These are phyloP conservation scores for Bombus superbus DNA, from an alignment of 1,140 invertebrate genomes.

Conservation along the genomic window DNA sequence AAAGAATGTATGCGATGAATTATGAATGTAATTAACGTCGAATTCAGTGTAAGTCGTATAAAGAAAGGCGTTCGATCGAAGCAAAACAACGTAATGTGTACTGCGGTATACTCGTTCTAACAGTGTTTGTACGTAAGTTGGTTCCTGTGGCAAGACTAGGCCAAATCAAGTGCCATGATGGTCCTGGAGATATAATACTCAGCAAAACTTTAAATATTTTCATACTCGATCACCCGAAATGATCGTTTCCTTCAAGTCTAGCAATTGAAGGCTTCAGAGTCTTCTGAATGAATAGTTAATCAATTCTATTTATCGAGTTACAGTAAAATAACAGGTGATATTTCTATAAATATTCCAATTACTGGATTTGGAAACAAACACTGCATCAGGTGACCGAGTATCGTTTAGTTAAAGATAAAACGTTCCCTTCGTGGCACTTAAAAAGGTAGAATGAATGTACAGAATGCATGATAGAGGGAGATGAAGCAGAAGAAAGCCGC, in stretches of 20 bases:
- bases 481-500: constrained; percentile 2
- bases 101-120: background rate
- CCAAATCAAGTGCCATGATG: constrained; percentile 17
- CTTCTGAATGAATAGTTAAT: background rate
- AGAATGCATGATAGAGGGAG: constrained; percentile 12
- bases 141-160: constrained; percentile 9
- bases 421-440: constrained; percentile 23
- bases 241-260: background rate
- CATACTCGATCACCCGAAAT: background rate
- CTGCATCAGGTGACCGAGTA: background rate
- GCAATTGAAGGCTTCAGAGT: background rate
- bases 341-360: constrained; percentile 7
- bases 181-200: constrained; percentile 5
- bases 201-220: constrained; percentile 14
- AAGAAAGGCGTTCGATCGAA: background rate
- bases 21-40: constrained; percentile 11
- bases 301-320: background rate
- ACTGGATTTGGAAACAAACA: constrained; percentile 1
- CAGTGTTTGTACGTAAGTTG: background rate
- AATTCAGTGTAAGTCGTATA: background rate
- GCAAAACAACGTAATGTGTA: background rate
- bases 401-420: constrained; percentile 12
- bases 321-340: background rate
- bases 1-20: constrained; percentile 26
- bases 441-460: background rate